These are phyloP conservation scores for Nycticorax nycticorax DNA, from an alignment of 2,113 vertebrate species.

Conservation along the genomic window DNA sequence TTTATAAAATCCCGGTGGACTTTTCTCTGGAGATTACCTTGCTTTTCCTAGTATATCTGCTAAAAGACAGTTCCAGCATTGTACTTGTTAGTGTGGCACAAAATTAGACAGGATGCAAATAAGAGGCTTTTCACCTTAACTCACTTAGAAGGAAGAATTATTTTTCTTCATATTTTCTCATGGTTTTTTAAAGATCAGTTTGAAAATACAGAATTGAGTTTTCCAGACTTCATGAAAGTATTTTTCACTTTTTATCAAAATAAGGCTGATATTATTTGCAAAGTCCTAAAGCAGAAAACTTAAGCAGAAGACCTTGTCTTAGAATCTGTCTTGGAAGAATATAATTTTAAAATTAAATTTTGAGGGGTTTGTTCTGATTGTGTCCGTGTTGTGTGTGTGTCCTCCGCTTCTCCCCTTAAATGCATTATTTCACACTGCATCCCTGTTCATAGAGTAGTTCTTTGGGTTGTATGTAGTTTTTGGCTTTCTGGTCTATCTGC, in stretches of 20 bases:
- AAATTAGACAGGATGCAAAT: not conserved
- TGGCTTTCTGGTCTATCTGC: not conserved
- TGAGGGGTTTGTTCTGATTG: fast-evolving
- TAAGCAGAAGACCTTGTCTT: not conserved
- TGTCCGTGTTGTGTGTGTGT: too few species aligned
- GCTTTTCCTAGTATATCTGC: not conserved
- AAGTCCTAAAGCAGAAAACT: not conserved
- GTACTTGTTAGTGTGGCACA: not conserved
- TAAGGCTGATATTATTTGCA: not conserved
- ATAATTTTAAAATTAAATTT: not conserved
- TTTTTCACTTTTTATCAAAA: not conserved
- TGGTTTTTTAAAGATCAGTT: not conserved
- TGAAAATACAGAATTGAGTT: not conserved
- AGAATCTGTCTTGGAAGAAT: not conserved
- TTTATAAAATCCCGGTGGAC: not conserved
- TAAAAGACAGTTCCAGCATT: not conserved
- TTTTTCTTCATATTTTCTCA: not conserved
- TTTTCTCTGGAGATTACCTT: not conserved
- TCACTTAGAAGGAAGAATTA: not conserved
- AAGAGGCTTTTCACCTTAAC: not conserved
- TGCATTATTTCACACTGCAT: fast-evolving
- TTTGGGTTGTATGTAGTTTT: not conserved
- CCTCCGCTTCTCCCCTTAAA: not conserved
- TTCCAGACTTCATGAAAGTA: not conserved
- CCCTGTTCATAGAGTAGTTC: not conserved